These are phyloP conservation scores for Ischnus inquisitorius DNA, from an alignment of 2,888 invertebrate species.

Conservation along the genomic window DNA sequence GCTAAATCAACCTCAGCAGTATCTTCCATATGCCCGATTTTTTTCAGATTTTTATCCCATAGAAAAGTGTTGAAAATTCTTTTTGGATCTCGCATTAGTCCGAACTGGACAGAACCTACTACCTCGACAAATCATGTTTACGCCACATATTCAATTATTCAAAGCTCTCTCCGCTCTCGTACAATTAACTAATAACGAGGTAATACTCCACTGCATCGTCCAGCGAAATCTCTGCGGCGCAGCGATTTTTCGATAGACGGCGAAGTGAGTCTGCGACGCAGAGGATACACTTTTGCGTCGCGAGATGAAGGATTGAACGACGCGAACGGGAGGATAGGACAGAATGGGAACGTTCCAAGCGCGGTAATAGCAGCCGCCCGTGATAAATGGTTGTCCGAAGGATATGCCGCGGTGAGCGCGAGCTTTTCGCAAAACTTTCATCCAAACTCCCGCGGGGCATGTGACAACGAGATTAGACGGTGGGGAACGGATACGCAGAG, in stretches of 20 bases:
- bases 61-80: too few species aligned
- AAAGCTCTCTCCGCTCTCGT: background rate
- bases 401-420: constrained; percentile 21
- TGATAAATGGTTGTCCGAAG: constrained; percentile 54
- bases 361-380: constrained; percentile 21
- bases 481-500: constrained; percentile 13
- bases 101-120: too few species aligned
- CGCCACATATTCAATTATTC: background rate
- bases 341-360: background rate
- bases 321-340: constrained; percentile 2
- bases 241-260: background rate
- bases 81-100: too few species aligned
- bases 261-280: background rate
- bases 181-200: background rate
- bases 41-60: too few species aligned
- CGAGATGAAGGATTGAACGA: constrained; percentile 19
- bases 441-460: constrained; percentile 26
- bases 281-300: background rate
- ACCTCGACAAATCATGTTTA: too few species aligned
- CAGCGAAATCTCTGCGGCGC: background rate
- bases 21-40: too few species aligned
- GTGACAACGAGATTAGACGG: constrained; percentile 54
- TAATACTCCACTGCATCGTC: background rate
- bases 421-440: constrained; percentile 45
- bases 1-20: too few species aligned